Percentiles rank a stretch among this genome's conserved stretches.
Conservation (phyloP, 2,888 invertebrate genomes). For the Leptopterna dolabrata region DNA sequence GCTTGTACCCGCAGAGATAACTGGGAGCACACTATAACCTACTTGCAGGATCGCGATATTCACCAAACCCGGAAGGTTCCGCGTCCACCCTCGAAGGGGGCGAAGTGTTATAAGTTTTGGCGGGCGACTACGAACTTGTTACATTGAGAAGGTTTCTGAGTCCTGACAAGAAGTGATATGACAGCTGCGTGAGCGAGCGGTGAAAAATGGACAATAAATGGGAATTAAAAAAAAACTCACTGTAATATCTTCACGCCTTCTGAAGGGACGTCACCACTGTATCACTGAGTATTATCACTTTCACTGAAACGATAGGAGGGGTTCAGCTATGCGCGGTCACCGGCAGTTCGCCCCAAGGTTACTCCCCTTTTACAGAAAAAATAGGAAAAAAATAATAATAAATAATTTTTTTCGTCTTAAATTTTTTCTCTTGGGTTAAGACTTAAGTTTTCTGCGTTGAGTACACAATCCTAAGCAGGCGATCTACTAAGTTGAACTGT, state of each 20-base stretch:
- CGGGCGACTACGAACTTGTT: not conserved
- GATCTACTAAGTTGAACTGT: constrained; percentile 44
- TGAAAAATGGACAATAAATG: not conserved
- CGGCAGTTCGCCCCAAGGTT: not conserved
- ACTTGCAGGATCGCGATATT: not conserved
- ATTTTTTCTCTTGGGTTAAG: not conserved
- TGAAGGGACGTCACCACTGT: constrained; percentile 16
- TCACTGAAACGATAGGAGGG: constrained; percentile 16
- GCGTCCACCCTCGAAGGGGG: not conserved
- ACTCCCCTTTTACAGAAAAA: not conserved
- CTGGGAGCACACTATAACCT: not conserved
- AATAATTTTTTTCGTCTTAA: not conserved
- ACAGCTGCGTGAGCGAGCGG: not conserved
- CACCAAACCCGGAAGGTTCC: not conserved
- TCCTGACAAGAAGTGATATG: not conserved
- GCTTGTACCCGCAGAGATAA: no score
- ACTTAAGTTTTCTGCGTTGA: not conserved
- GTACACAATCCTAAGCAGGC: constrained; percentile 28
- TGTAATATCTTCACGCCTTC: constrained; percentile 9
- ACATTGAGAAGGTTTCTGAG: not conserved
- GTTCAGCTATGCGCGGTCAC: not conserved
- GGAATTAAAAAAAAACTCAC: constrained; percentile 16
- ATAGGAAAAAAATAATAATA: not conserved
- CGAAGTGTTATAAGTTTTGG: not conserved
- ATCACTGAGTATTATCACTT: constrained; percentile 33